These are phyloP conservation scores for Acanthurus leucopareius DNA, from an alignment of 2,797 vertebrate species.

Conservation along the genomic window DNA sequence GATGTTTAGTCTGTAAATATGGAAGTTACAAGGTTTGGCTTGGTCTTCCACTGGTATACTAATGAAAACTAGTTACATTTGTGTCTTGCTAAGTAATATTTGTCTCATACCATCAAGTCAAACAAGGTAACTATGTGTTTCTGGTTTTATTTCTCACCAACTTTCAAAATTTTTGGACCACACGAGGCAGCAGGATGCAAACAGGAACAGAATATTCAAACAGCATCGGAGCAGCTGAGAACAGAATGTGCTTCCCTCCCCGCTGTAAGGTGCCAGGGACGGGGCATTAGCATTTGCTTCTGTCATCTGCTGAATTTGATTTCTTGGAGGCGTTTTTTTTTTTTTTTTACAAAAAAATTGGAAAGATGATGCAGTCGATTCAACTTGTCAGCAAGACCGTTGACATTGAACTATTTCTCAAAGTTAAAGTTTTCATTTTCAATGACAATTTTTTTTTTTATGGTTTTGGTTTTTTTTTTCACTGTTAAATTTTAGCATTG, in stretches of 20 bases:
- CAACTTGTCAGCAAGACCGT: neutral
- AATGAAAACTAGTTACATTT: neutral
- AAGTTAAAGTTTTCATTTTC: neutral
- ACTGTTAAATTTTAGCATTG: too few species aligned
- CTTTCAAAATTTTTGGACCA: neutral
- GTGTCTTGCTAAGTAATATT: neutral
- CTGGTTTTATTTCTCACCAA: neutral
- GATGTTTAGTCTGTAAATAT: too few species aligned
- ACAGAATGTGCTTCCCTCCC: slow-evolving; percentile 13
- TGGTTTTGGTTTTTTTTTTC: neutral
- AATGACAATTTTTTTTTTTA: neutral
- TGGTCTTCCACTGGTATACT: too few species aligned
- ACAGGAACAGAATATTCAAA: slow-evolving; percentile 30
- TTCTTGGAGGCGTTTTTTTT: neutral
- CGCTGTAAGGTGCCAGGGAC: neutral
- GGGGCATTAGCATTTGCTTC: slow-evolving; percentile 28
- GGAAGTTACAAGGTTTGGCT: too few species aligned
- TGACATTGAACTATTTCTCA: neutral
- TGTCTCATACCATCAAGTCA: neutral
- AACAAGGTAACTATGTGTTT: neutral
- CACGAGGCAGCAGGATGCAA: slow-evolving; percentile 19
- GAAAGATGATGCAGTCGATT: neutral
- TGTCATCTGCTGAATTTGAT: slow-evolving; percentile 21
- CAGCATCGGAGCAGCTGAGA: slow-evolving; percentile 28
- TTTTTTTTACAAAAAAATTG: neutral